Evolutionary conservation across 2,888 invertebrate species (phyloP).

Genomic region (Rugalucina vietnamica): DNA sequence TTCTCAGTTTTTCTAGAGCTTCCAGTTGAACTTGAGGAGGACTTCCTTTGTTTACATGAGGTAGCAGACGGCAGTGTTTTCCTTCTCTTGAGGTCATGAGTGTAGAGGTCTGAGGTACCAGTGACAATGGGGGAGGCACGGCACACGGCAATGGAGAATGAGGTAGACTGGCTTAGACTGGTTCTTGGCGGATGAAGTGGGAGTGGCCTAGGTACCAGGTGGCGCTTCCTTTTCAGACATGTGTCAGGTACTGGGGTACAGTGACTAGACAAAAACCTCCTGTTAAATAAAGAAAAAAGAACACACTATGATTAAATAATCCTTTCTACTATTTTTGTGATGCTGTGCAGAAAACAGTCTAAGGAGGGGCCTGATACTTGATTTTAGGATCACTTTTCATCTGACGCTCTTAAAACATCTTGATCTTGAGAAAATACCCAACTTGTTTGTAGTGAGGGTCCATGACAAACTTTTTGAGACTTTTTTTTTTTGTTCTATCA

Average conservation of each 20-base stretch:
- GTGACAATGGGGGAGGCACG: conserved; percentile 37
- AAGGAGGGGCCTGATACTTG: no score
- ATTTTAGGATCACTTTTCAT: no score
- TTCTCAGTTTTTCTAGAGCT: neutral
- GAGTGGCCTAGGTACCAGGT: conserved; percentile 60
- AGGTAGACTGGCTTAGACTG: conserved; percentile 12
- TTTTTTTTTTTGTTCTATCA: no score
- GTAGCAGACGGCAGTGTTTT: neutral
- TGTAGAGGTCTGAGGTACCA: conserved; percentile 17
- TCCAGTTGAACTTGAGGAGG: conserved; percentile 28
- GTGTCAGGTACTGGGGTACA: conserved; percentile 66
- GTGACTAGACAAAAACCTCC: conserved; percentile 60
- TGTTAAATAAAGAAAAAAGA: no score
- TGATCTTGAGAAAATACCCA: no score
- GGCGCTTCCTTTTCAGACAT: conserved; percentile 64
- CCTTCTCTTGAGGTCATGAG: neutral
- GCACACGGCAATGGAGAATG: conserved; percentile 33
- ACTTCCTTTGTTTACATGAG: conserved; percentile 24
- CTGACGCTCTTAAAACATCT: no score
- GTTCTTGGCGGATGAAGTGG: conserved; percentile 1
- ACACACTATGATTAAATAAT: no score
- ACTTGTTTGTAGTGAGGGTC: no score
- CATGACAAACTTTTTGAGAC: no score
- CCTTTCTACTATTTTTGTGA: no score
- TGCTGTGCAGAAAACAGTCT: no score